Conservation (phyloP, 1,140 invertebrate genomes). For the Macrostomum lignano region DNA sequence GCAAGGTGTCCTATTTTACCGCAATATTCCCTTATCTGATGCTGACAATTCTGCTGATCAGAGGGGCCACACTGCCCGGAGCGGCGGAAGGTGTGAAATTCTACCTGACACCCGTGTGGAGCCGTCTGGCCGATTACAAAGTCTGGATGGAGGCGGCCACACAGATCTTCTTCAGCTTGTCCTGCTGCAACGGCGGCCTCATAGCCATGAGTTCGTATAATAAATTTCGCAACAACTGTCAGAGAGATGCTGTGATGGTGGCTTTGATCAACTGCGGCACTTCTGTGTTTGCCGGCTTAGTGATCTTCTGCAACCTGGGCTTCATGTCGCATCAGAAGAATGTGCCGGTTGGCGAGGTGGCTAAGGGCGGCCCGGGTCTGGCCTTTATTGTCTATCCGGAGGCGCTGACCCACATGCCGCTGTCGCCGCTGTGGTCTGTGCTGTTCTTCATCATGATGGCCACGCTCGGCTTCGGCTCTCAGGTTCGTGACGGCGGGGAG, state of each 20-base stretch:
- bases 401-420: constrained; percentile 38
- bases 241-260: constrained; percentile 62
- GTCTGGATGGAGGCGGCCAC: constrained; percentile 65
- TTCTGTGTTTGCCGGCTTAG: constrained; percentile 84
- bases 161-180: constrained; percentile 70
- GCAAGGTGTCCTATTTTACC: constrained; percentile 50
- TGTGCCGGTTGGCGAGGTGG: constrained; percentile 14
- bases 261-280: constrained; percentile 76
- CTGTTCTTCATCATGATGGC: constrained; percentile 94
- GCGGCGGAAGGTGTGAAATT: constrained; percentile 44
- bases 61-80: constrained; percentile 45
- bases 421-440: constrained; percentile 76
- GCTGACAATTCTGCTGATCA: constrained; percentile 42
- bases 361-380: constrained; percentile 16
- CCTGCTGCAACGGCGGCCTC: constrained; percentile 63
- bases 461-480: constrained; percentile 69
- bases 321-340: constrained; percentile 20
- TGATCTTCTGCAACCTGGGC: constrained; percentile 89
- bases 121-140: neutral
- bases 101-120: constrained; percentile 7
- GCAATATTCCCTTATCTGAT: constrained; percentile 52
- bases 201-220: constrained; percentile 77
- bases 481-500: too few species aligned
- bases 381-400: too few species aligned
- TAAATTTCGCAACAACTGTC: constrained; percentile 53